Evolutionary conservation across 2,113 vertebrate genomes (phyloP), one percentile per base, ranked within the genome.

Genomic region (Microtus ochrogaster): DNA sequence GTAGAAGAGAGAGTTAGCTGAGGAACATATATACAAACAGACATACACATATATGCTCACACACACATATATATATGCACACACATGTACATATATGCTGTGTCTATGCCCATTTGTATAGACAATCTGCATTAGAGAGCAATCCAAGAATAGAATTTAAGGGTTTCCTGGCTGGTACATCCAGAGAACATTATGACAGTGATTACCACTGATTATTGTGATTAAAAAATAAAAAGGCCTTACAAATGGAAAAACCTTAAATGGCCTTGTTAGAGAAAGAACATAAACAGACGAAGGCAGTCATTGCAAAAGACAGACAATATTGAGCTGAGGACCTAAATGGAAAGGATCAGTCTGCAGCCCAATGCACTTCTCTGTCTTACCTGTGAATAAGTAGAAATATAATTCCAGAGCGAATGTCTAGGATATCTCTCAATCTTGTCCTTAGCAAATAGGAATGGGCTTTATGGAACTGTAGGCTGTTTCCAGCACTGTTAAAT

Each of bases 401-500:
- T 66, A n/a, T 86, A 83, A 88, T 86, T 47, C 33, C 49, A 73
- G 6, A 86, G 68, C 66, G 36, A 94, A 39, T 84, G 22, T 66
- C 68, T 94, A 63, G 63, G 28, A 0, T n/a, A 81, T 16, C 22
- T n/a, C 77, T 10, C 13, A 77, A 24, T 95, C 79, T 0, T 89
- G 65, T 36, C 26, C 58, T 47, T 88, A 19, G 14, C 83, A 72
- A 83, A 47, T 52, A 39, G 66, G n/a, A 90, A 92, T 39, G 3
- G 9, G 13, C 83, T 92, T 89, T 89, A n/a, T 28, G 24, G 11
- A 82, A 76, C 28, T 77, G 58, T 8, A 41, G 21, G 85, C 17
- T 76, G 44, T 49, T 96, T 90, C 66, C 44, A 94, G 77, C 77
- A 83, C 12, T 33, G 12, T 85, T 74, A 61, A 90, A 81, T 63